Evolutionary conservation across 1,140 invertebrate genomes (phyloP), one percentile per base, ranked within the genome.

Genomic region (Anoplophora glabripennis): DNA sequence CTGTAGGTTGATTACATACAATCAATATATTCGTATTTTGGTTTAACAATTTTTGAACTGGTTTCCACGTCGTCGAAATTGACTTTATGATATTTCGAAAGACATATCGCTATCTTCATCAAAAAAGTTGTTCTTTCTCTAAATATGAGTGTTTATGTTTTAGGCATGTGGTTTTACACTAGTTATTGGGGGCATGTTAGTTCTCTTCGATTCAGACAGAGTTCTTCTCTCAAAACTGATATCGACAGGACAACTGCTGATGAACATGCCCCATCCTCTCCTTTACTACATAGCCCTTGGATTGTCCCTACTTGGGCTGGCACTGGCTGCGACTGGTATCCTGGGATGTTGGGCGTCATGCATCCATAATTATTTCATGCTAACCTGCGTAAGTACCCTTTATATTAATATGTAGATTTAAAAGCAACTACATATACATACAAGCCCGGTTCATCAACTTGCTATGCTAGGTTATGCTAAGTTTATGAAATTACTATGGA

Each of bases 311-410:
- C 72, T 85, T 0, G 90, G 89, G 12, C 78, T 90, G 36, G 69
- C 83, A 14, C 81, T 88, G 33, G 83, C 85, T 21, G 75, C 83
- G 4, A 81, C 83, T 4, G 83, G 86, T 2, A 79, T 90, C 35
- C 71, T 90, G 7, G 89, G 89, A 28, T 91, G 88, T 67, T 90
- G 88, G 86, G 87, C 87, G 1, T 86, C 86, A 7, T 89, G 88
- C 70, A 75, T 88, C 56, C 81, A 86, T 63, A 88, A 85, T 69
- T 87, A 88, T 64, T 84, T 84, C 68, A 79, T 89, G 41, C 78
- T 90, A 12, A 84, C 82, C 54, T 75, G 84, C 41, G 86, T 88
- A 80, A 83, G 82, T 78, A 34, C 34, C 11, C 34, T 15, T 53
- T 53, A 7, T 38, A 44, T 33, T 9, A 28, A 28, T 28, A 28